Conservation (phyloP, 2,888 invertebrate genomes). For the Endotricha flammealis region DNA sequence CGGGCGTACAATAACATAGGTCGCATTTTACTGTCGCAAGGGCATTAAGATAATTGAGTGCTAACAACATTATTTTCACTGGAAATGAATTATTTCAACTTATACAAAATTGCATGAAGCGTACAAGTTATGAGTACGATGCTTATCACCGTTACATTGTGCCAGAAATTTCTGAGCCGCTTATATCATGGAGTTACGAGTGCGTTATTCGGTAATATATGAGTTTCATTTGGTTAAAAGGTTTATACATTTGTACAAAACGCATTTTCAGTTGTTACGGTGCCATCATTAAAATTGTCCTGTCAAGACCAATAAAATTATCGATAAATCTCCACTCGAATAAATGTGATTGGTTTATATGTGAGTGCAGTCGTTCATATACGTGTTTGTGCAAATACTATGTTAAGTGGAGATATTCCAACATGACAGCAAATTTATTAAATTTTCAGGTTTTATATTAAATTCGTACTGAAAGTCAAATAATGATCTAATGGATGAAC, state of each 20-base stretch:
- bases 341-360: slow-evolving; percentile 36
- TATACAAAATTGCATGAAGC: slow-evolving; percentile 49
- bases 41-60: slow-evolving; percentile 42
- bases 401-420: too few relatives aligned
- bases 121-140: slow-evolving; percentile 43
- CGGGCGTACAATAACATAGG: slow-evolving; percentile 20
- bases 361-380: slow-evolving; percentile 1
- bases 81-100: slow-evolving; percentile 43
- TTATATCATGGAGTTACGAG: slow-evolving; percentile 63
- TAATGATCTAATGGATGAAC: too few relatives aligned
- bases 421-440: too few relatives aligned
- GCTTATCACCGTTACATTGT: slow-evolving; percentile 53
- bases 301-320: slow-evolving; percentile 46
- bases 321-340: slow-evolving; percentile 42
- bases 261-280: slow-evolving; percentile 49
- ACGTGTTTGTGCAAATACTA: slow-evolving; percentile 17
- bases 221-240: slow-evolving; percentile 74
- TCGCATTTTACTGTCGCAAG: slow-evolving; percentile 21
- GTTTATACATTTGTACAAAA: slow-evolving; percentile 63
- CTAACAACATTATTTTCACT: slow-evolving; percentile 28
- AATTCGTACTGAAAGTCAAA: too few relatives aligned
- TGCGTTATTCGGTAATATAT: slow-evolving; percentile 68
- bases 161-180: slow-evolving; percentile 61
- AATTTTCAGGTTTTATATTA: too few relatives aligned
- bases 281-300: slow-evolving; percentile 61